phyloP scores from a whole-genome alignment of 2,113 vertebrate genomes.

The Euleptes europaea region DNA sequence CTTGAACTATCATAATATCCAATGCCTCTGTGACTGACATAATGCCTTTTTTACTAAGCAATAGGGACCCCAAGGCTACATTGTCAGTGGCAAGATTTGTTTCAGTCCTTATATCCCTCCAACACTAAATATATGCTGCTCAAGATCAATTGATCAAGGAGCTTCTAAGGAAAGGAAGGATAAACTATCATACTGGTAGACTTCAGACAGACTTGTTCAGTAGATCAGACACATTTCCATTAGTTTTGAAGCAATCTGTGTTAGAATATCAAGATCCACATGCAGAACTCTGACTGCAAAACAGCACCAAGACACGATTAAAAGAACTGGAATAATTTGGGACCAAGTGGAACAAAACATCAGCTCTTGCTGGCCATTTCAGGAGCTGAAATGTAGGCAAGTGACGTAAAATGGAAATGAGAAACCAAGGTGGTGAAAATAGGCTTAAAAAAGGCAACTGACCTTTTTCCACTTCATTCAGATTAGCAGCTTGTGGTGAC shows the following conservation, averaged over 20 bases:
- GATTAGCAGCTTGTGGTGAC: slow-evolving; percentile 95
- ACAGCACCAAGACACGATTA: slow-evolving; percentile 3
- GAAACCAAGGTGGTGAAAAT: slow-evolving; percentile 69
- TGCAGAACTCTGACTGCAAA: not conserved
- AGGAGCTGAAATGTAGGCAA: slow-evolving; percentile 62
- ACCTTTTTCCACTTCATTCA: slow-evolving; percentile 99
- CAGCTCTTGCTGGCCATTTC: slow-evolving; percentile 39
- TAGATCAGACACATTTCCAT: not conserved
- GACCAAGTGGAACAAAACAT: slow-evolving; percentile 48
- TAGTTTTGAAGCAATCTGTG: not conserved
- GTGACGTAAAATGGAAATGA: slow-evolving; percentile 65
- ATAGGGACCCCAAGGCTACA: too few species aligned
- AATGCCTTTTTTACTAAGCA: too few species aligned
- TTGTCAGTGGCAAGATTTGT: too few species aligned
- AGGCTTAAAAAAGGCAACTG: slow-evolving; percentile 87
- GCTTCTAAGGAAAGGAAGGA: too few species aligned
- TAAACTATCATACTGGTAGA: not conserved
- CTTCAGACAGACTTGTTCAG: not conserved
- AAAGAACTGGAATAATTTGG: slow-evolving; percentile 25
- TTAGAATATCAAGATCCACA: not conserved
- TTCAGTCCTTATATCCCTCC: too few species aligned
- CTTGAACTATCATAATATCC: not conserved
- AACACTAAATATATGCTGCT: too few species aligned
- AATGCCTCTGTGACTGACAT: too few species aligned
- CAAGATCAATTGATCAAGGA: too few species aligned